A percentile compares a stretch with the other conserved stretches of the same genome.
phyloP scores from a whole-genome alignment of 2,888 invertebrate genomes.

The Ceraclea dissimilis region DNA sequence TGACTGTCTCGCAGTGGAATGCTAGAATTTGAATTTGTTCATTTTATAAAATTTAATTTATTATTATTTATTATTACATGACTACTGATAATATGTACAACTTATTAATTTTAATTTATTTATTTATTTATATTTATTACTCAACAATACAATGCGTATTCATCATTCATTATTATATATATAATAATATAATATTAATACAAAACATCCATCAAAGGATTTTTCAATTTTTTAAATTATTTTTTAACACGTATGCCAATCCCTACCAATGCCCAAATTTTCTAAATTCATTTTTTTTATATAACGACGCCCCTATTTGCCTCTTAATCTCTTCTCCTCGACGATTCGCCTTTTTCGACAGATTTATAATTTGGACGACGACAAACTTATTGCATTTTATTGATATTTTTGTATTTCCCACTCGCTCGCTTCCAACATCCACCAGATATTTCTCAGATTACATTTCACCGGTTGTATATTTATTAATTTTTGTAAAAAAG shows the following conservation, averaged over 20 bases:
- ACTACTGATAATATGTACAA: not conserved
- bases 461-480: too few species aligned
- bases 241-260: constrained; percentile 9
- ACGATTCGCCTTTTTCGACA: constrained; percentile 3
- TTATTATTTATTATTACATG: not conserved
- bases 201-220: constrained; percentile 13
- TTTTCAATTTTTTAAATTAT: constrained; percentile 2
- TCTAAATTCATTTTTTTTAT: constrained; percentile 20
- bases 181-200: constrained; percentile 15
- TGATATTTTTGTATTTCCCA: too few species aligned
- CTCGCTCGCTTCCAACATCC: too few species aligned
- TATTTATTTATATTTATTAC: too few species aligned
- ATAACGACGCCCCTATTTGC: constrained; percentile 11
- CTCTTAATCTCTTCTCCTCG: constrained; percentile 12
- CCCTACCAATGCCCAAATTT: constrained; percentile 26
- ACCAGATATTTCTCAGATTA: too few species aligned
- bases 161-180: not conserved
- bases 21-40: not conserved
- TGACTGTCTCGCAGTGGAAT: not conserved
- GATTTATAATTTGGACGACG: not conserved
- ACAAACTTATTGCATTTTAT: too few species aligned
- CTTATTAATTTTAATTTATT: not conserved
- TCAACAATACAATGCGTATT: not conserved
- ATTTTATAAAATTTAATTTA: not conserved
- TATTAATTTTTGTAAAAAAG: too few species aligned